Evolutionary conservation across 2,888 invertebrate species (phyloP).

Genomic region (Seira sanloemensis): DNA sequence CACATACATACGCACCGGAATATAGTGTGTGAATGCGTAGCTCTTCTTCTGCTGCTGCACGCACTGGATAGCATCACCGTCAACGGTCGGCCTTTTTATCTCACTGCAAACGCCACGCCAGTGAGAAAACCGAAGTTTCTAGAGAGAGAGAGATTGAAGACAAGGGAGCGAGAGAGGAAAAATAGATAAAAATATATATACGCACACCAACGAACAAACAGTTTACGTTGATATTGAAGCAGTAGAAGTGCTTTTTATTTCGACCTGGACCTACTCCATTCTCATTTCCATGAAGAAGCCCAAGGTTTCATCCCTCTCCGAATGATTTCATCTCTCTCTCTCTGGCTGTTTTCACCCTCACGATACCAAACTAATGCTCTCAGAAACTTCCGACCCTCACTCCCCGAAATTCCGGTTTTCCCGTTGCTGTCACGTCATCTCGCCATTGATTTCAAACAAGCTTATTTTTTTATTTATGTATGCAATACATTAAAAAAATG

Average conservation of each 20-base stretch:
- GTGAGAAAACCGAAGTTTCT: no score
- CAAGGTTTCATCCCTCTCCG: slow-evolving; percentile 2
- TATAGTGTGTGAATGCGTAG: not conserved
- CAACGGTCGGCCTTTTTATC: slow-evolving; percentile 1
- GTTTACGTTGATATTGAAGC: not conserved
- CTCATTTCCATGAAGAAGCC: not conserved
- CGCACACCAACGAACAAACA: no score
- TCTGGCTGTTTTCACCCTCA: slow-evolving; percentile 24
- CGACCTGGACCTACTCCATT: not conserved
- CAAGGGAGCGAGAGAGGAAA: not conserved
- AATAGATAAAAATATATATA: no score
- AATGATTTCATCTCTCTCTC: slow-evolving; percentile 44
- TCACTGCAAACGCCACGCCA: not conserved
- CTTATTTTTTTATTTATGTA: slow-evolving; percentile 16
- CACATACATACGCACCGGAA: not conserved
- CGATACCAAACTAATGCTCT: not conserved
- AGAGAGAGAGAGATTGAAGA: not conserved
- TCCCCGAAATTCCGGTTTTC: slow-evolving; percentile 56
- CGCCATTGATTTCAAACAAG: slow-evolving; percentile 35
- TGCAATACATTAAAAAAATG: slow-evolving; percentile 42
- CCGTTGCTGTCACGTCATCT: slow-evolving; percentile 28
- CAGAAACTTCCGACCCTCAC: slow-evolving; percentile 40
- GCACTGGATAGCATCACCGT: not conserved
- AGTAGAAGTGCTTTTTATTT: not conserved
- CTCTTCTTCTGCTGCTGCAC: slow-evolving; percentile 18